Conservation (phyloP, 2,888 invertebrate species). For the Plebejus anna region DNA sequence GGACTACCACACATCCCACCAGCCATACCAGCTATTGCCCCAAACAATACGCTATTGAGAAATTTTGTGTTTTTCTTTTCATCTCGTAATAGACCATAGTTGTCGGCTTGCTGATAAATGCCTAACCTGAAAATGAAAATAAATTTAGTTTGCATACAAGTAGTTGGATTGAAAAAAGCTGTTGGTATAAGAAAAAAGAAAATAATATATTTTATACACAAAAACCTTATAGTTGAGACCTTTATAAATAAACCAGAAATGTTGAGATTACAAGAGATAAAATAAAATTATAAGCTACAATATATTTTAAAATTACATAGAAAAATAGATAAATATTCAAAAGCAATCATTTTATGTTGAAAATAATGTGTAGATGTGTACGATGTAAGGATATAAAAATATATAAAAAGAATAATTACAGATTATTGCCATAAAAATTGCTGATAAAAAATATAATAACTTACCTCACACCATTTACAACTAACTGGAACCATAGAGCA, state of each 20-base stretch:
- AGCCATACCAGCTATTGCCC: conserved; percentile 87
- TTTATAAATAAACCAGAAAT: too few relatives aligned
- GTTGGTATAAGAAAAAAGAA: background rate
- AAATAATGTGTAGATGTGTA: background rate
- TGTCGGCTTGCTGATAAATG: conserved; percentile 86
- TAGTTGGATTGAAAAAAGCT: background rate
- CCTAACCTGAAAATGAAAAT: conserved; percentile 80
- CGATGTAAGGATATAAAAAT: background rate
- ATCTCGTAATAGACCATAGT: conserved; percentile 81
- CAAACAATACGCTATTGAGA: conserved; percentile 84
- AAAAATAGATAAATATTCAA: too few relatives aligned
- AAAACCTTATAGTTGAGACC: background rate
- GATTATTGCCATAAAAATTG: background rate
- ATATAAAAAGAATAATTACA: background rate
- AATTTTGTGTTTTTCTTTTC: conserved; percentile 84
- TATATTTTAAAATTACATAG: too few relatives aligned
- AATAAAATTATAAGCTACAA: too few relatives aligned
- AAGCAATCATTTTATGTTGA: too few relatives aligned
- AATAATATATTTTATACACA: background rate
- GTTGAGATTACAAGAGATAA: too few relatives aligned
- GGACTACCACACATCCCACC: conserved; percentile 92
- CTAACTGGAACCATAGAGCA: conserved; percentile 89
- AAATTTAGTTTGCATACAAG: background rate
- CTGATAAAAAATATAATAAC: conserved; percentile 37
- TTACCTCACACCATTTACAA: conserved; percentile 81